Conservation (phyloP, 2,113 vertebrate genomes). For the Grammomys dolichurus region DNA sequence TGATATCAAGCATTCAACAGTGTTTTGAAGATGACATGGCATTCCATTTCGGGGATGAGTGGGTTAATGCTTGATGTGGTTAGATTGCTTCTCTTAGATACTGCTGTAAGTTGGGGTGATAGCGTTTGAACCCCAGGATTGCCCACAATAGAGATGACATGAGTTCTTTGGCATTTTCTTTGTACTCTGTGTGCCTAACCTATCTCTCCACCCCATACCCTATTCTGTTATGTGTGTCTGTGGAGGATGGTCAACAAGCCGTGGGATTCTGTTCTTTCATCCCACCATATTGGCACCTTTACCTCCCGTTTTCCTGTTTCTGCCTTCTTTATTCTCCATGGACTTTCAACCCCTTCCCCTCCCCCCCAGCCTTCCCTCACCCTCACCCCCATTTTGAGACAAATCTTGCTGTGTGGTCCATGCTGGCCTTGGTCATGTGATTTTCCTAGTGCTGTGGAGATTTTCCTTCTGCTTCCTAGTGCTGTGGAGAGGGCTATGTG, state of each 20-base stretch:
- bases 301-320: neutral
- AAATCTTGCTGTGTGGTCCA: neutral
- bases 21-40: neutral
- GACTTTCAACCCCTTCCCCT: too few species aligned
- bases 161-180: neutral
- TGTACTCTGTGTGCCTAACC: neutral
- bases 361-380: too few species aligned
- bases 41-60: neutral
- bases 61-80: neutral
- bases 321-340: neutral
- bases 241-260: neutral
- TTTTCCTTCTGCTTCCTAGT: neutral
- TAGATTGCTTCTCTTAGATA: neutral
- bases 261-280: neutral
- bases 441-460: too few species aligned
- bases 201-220: neutral
- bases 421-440: neutral
- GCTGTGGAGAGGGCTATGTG: neutral
- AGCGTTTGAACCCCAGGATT: neutral
- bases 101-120: neutral
- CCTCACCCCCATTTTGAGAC: neutral
- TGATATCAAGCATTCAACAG: neutral
- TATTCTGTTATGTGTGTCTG: neutral
- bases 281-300: neutral
- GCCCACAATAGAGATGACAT: neutral